phyloP scores from a whole-genome alignment of 2,888 invertebrate species.

The Tridacna gigas region DNA sequence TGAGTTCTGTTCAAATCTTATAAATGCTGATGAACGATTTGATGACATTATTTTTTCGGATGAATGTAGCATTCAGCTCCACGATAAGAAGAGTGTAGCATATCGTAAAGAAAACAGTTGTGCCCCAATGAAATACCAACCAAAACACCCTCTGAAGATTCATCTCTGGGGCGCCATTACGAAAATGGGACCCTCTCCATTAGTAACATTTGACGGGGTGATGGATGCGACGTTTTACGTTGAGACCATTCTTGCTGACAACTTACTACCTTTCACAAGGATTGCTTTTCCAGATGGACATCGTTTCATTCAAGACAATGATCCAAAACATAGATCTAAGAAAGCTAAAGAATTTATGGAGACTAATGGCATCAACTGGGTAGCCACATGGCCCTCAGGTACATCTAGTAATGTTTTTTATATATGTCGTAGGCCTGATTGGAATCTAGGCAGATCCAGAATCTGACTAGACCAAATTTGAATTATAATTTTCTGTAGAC shows the following conservation, averaged over 20 bases:
- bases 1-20: neutral
- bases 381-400: constrained; percentile 48
- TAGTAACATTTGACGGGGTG: neutral
- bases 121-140: neutral
- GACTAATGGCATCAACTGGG: constrained; percentile 47
- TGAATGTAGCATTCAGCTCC: constrained; percentile 44
- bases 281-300: constrained; percentile 33
- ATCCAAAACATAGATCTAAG: constrained; percentile 50
- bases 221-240: neutral
- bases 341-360: constrained; percentile 43
- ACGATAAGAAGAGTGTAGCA: constrained; percentile 31
- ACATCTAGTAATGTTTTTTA: no score
- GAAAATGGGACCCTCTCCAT: neutral
- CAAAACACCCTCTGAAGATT: neutral
- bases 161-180: neutral
- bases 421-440: no score
- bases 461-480: no score
- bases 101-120: constrained; percentile 7
- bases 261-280: constrained; percentile 20
- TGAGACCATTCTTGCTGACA: neutral
- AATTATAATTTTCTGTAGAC: no score
- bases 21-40: constrained; percentile 38
- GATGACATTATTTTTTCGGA: constrained; percentile 54
- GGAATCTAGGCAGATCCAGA: no score
- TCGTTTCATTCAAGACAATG: constrained; percentile 54